Percentiles rank a stretch among this genome's conserved stretches.
Conservation (phyloP, 2,888 invertebrate genomes). For the Heliconius aoede region DNA sequence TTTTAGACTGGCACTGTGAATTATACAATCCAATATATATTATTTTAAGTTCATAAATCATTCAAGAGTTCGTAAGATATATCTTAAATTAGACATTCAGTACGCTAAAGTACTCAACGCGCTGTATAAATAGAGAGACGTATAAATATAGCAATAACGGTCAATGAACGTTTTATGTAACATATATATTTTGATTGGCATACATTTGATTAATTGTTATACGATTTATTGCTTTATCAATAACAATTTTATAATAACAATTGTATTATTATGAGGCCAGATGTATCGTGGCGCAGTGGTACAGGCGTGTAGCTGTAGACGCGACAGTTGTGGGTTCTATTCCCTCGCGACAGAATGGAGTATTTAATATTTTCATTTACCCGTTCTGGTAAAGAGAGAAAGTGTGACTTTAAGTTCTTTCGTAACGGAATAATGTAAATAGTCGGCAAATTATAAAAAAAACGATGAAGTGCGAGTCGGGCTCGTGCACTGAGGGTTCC, state of each 20-base stretch:
- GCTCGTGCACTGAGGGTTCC: too few species aligned
- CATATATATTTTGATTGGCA: not conserved
- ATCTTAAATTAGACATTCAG: not conserved
- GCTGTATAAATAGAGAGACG: constrained; percentile 15
- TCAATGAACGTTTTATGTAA: constrained; percentile 31
- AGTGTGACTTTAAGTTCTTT: too few species aligned
- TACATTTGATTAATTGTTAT: constrained; percentile 11
- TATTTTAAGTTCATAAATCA: not conserved
- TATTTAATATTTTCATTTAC: too few species aligned
- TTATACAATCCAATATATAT: too few species aligned
- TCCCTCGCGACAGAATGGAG: too few species aligned
- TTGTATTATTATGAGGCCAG: not conserved
- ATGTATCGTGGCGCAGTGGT: not conserved
- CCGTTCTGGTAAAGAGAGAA: too few species aligned
- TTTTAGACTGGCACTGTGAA: too few species aligned
- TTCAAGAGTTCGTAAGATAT: not conserved
- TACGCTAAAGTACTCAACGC: not conserved
- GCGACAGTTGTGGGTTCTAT: too few species aligned
- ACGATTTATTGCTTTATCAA: not conserved
- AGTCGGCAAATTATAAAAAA: too few species aligned
- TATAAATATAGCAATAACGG: constrained; percentile 23
- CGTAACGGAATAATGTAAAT: too few species aligned
- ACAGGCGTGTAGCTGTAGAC: not conserved
- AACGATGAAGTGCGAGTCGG: too few species aligned
- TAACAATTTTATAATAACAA: not conserved